Base-by-base conservation (phyloP, 2,797 vertebrate genomes). In the Sebastiscus albofasciatus region DNA sequence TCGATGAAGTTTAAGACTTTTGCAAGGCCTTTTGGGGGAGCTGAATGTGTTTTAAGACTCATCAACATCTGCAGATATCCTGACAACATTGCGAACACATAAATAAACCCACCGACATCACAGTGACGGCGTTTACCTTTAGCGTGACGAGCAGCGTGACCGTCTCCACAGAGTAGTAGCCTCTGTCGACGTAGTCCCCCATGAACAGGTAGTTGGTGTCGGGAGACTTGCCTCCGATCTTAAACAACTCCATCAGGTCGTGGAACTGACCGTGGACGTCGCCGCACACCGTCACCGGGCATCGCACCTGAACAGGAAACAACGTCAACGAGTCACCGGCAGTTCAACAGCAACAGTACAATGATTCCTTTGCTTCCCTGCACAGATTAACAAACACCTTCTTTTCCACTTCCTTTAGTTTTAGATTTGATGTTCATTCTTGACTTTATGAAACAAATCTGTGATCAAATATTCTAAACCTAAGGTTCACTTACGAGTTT, bases 201-300 rank as follows among this genome's bases (percentile, higher is more conserved):
- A 98, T 98, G 95, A 98, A 98, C 95, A 99, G 96, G 92, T 98
- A 99, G 94, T 99, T 99, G 92, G 98, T 99, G 93, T 99, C 98
- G 73, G 98, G 98, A 87, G 97, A 98, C 95, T 99, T 98, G 22
- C 98, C 97, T 90, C 97, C 98, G 83, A 98, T 98, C 97, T 97
- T 98, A 92, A 99, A 99, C 72, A 99, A 96, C 96, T 99, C 97
- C 97, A 99, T 98, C 84, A 99, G 97, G 93, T 99, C 98, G 27
- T 98, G 97, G 96, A 99, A 99, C 92, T 99, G 98, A 58, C 98
- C 98, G 0, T 99, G 98, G 59, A 99, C 97, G 84, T 98, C 98
- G 79, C 98, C 98, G 46, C 98, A 99, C 88, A 99, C 98, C 39
- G 98, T 98, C 94, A 98, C 97, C 6, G 98, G 98, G 96, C 98